phyloP scores from a whole-genome alignment of 2,113 vertebrate genomes.

The Seriola quinqueradiata region DNA sequence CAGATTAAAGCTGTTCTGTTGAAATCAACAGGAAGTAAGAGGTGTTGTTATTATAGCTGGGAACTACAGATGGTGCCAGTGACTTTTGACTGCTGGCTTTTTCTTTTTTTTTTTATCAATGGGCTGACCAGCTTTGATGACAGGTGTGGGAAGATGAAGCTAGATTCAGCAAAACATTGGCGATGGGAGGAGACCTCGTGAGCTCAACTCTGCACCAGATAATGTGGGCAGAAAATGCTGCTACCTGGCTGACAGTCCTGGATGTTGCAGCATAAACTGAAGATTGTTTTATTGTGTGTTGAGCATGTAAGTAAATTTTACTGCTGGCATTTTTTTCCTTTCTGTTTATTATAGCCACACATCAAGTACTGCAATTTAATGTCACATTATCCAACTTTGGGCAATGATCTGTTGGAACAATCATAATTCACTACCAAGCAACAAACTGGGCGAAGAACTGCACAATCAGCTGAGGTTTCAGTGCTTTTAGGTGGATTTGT shows the following conservation, averaged over 20 bases:
- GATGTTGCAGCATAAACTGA: neutral
- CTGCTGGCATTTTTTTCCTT: neutral
- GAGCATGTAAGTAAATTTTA: neutral
- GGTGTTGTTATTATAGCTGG: neutral
- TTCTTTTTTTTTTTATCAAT: neutral
- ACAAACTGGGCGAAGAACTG: neutral
- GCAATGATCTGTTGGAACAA: neutral
- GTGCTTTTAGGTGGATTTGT: neutral
- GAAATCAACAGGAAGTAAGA: neutral
- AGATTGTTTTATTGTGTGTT: neutral
- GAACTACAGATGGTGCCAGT: neutral
- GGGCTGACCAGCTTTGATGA: neutral
- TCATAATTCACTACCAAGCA: neutral
- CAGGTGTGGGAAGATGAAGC: neutral
- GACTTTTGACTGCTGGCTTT: neutral
- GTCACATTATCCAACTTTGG: neutral
- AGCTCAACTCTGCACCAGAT: constrained; percentile 7
- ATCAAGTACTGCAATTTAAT: neutral
- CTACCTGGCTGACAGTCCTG: neutral
- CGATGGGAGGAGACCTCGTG: neutral
- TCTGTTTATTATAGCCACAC: neutral
- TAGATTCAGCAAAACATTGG: neutral
- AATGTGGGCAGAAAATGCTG: neutral
- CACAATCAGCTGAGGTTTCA: neutral
- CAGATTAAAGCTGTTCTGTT: constrained; percentile 10